Evolutionary conservation across 2,888 invertebrate species (phyloP), one percentile per base, ranked within the genome.

Genomic region (Drosophila niveifrons): DNA sequence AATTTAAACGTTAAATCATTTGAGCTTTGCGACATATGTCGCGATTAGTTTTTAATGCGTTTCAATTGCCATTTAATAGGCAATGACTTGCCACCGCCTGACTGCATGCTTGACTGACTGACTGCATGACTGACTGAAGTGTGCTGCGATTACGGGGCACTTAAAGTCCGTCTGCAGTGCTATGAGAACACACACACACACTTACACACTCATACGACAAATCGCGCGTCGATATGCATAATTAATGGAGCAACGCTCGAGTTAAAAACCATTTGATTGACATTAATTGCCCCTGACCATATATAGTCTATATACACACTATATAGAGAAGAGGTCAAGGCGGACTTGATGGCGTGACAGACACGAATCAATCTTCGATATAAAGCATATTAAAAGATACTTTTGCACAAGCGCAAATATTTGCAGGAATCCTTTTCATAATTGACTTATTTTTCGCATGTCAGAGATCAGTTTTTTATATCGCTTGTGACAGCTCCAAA

Each of bases 31-130:
- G 50, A 55, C 67, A 66, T 61, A 68, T 72, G 28, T 39, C 57
- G 57, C 63, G 72, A 82, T 85, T 80, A 79, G 82, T 75, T 71
- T 71, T 79, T 71, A 79, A 79, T 79, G 61, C 67, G 41, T 29
- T 51, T 61, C 76, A 65, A 79, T 84, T 78, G 75, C 64, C 63
- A 70, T 61, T 56, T 59, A 58, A 74, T 56, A 23, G 34, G 18
- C 59, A 51, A 68, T 51, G 44, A 55, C 59, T 52, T 41, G 17
- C 17, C 17, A 13, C 41, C 11, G 31, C n/a, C 31, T 23, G 36
- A 31, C 15, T 48, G 51, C 15, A 36, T 31, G 50, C 4, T 23
- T 23, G 23, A 23, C 6, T 23, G 23, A 23, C 18, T 66, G 34
- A 48, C 28, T 10, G 31, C 2, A 2, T 18, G 1, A 18, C 18